A percentile compares a stretch with the other conserved stretches of the same genome.
These are phyloP conservation scores for Clarias laeviceps DNA, from an alignment of 2,797 vertebrate genomes.

Conservation along the genomic window DNA sequence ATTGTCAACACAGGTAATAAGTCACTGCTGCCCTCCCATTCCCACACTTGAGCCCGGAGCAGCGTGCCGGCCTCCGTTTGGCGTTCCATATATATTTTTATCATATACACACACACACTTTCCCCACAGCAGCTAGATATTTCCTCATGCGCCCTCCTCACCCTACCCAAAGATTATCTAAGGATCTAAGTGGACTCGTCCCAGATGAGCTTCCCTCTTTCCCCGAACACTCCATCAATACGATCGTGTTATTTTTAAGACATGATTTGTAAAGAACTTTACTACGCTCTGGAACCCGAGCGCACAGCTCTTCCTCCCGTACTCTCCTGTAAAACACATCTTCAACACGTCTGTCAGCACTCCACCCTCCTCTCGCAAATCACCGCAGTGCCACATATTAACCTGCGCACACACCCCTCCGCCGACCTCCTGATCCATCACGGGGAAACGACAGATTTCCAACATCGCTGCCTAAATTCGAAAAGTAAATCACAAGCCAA, in stretches of 20 bases:
- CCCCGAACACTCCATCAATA: slow-evolving; percentile 69
- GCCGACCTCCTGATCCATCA: slow-evolving; percentile 30
- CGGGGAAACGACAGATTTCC: not conserved
- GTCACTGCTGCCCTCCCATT: slow-evolving; percentile 85
- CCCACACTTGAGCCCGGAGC: slow-evolving; percentile 84
- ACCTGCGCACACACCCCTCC: not conserved
- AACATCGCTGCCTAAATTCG: not conserved
- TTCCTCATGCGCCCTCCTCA: slow-evolving; percentile 73
- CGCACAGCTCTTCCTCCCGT: slow-evolving; percentile 26
- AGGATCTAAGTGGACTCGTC: slow-evolving; percentile 68
- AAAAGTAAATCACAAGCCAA: slow-evolving; percentile 19
- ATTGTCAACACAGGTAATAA: slow-evolving; percentile 97
- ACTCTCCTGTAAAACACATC: slow-evolving; percentile 19
- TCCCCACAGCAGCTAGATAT: not conserved
- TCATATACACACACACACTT: not conserved
- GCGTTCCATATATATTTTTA: slow-evolving; percentile 78
- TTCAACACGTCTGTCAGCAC: slow-evolving; percentile 11
- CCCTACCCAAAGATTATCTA: slow-evolving; percentile 62
- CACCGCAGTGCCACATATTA: slow-evolving; percentile 20
- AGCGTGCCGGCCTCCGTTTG: slow-evolving; percentile 81
- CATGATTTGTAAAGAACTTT: slow-evolving; percentile 71
- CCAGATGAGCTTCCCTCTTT: slow-evolving; percentile 68
- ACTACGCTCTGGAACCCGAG: slow-evolving; percentile 21
- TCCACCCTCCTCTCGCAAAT: slow-evolving; percentile 5
- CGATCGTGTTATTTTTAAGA: slow-evolving; percentile 59